Base-by-base conservation (phyloP, 1,140 invertebrate species). In the Sarcophaga bullata region DNA sequence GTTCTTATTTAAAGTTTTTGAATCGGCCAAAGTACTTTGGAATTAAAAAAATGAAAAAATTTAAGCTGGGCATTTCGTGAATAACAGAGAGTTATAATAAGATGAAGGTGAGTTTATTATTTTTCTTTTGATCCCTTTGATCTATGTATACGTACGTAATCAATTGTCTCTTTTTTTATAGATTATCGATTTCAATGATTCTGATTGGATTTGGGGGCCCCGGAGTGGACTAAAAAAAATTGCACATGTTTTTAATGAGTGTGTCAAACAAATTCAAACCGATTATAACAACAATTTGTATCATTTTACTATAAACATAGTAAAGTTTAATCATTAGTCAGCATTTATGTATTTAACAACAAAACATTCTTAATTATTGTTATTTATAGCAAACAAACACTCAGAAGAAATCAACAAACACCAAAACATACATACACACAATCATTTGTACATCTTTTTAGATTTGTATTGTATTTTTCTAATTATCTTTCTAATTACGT, bases 1-100 rank as follows among this genome's bases (percentile, higher is more conserved):
- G 1, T 99, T 99, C 90, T 89, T 99, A 17, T 85, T 96, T 8
- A 93, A 96, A 85, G 96, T 95, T 0, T 97, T 98, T 85, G 95
- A 97, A 87, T 93, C 95, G 86, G 94, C 96, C 3, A 94, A 93
- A 84, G n/a, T 96, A 95, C n/a, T 91, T 91, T 99, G 76, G 97
- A 98, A n/a, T n/a, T n/a, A n/a, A n/a, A n/a, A n/a, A n/a, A n/a
- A n/a, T n/a, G n/a, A n/a, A n/a, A n/a, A 91, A 94, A 96, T 85
- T 87, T 99, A 0, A 97, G n/a, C 97, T 6, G 97, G n/a, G 97
- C 0, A 91, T 99, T 9, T 94, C 94, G n/a, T 8, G 92, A 96
- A 46, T 88, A 87, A n/a, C 19, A 88, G 86, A 81, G 80, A 84
- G 6, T 62, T 88, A 13, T 54, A 88, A 86, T 83, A 83, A 88